phyloP scores from a whole-genome alignment of 2,888 invertebrate species.

The Campaea margaritaria region DNA sequence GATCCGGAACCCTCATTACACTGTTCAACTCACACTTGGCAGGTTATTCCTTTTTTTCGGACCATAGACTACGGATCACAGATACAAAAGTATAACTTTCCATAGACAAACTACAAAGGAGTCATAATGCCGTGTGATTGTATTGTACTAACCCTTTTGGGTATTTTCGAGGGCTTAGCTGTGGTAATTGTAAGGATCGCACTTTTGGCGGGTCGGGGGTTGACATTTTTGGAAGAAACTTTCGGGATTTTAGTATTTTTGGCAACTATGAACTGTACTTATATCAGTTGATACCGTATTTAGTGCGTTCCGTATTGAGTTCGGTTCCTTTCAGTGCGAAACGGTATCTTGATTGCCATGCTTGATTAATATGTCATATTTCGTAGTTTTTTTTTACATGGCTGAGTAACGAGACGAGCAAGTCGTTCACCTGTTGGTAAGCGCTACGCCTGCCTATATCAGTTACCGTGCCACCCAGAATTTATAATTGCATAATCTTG shows the following conservation, averaged over 20 bases:
- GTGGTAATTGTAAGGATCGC: slow-evolving; percentile 61
- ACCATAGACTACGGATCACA: slow-evolving; percentile 34
- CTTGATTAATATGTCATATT: too few species aligned
- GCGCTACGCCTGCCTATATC: too few species aligned
- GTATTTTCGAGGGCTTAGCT: slow-evolving; percentile 50
- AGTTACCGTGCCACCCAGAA: too few species aligned
- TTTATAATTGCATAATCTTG: too few species aligned
- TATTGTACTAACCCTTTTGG: slow-evolving; percentile 53
- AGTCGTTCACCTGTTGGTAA: too few species aligned
- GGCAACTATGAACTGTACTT: too few species aligned
- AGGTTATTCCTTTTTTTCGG: slow-evolving; percentile 11
- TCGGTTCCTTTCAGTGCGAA: too few species aligned
- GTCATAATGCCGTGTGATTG: slow-evolving; percentile 48
- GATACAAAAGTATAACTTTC: slow-evolving; percentile 50
- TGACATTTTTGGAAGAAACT: slow-evolving; percentile 2
- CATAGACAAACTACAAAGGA: slow-evolving; percentile 47
- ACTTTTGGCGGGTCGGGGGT: slow-evolving; percentile 30
- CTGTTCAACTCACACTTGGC: not conserved
- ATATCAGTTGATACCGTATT: too few species aligned
- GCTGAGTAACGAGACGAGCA: too few species aligned
- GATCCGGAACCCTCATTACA: slow-evolving; percentile 1
- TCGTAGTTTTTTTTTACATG: too few species aligned
- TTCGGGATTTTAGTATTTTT: not conserved
- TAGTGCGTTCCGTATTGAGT: too few species aligned
- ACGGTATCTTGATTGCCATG: too few species aligned